These are phyloP conservation scores for Euwallacea similis DNA, from an alignment of 1,140 invertebrate species.

Conservation along the genomic window DNA sequence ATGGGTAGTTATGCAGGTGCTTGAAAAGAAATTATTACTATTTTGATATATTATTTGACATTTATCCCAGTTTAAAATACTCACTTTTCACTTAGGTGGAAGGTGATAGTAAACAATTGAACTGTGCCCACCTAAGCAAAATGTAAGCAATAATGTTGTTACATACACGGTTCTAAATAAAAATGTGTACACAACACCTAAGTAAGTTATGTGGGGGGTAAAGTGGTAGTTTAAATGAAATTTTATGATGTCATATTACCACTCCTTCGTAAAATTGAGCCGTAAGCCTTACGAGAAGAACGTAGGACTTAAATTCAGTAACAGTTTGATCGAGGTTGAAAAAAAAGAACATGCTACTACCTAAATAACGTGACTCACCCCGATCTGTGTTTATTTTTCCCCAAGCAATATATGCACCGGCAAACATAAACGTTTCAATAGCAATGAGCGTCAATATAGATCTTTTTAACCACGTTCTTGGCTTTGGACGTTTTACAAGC, in stretches of 20 bases:
- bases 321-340: not conserved
- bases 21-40: too few relatives aligned
- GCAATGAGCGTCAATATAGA: slow-evolving; percentile 58
- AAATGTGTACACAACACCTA: too few relatives aligned
- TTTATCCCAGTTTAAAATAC: too few relatives aligned
- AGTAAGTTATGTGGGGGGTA: not conserved
- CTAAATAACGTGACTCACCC: slow-evolving; percentile 52
- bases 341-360: not conserved
- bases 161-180: too few relatives aligned
- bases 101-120: too few relatives aligned
- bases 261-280: not conserved
- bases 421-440: slow-evolving; percentile 59
- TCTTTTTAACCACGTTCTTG: slow-evolving; percentile 57
- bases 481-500: slow-evolving; percentile 62
- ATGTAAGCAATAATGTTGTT: too few relatives aligned
- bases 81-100: too few relatives aligned
- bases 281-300: not conserved
- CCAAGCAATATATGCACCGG: slow-evolving; percentile 61
- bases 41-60: too few relatives aligned
- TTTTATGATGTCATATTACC: not conserved
- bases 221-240: not conserved
- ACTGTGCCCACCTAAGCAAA: too few relatives aligned
- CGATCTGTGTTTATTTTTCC: slow-evolving; percentile 64
- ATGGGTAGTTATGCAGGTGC: too few relatives aligned
- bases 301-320: not conserved